These are phyloP conservation scores for Anguilla marmorata DNA, from an alignment of 2,797 vertebrate species.

Conservation along the genomic window DNA sequence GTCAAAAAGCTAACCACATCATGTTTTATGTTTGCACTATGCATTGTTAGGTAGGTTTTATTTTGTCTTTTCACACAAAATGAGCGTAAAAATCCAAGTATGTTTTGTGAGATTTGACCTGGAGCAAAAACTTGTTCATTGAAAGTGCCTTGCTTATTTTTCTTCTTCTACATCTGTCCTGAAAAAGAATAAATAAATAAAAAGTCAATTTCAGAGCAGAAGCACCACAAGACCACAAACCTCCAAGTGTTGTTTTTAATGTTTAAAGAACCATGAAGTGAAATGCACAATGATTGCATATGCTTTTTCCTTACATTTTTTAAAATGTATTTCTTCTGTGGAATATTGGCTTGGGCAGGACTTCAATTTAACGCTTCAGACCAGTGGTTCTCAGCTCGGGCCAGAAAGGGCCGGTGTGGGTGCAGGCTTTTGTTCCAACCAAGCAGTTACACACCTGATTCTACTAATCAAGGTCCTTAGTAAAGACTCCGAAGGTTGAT, in stretches of 20 bases:
- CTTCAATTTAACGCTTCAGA: background rate
- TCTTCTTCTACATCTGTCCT: background rate
- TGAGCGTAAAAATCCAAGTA: background rate
- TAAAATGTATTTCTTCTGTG: background rate
- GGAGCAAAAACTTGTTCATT: background rate
- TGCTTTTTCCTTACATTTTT: background rate
- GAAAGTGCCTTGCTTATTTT: background rate
- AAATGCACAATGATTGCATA: background rate
- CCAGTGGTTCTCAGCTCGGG: no score
- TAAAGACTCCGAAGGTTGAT: no score
- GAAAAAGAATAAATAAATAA: background rate
- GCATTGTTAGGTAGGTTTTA: background rate
- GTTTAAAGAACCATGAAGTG: background rate
- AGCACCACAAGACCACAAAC: background rate
- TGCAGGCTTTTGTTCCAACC: no score
- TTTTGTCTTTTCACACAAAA: background rate
- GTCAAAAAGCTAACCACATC: background rate
- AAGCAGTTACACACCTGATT: no score
- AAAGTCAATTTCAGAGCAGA: background rate
- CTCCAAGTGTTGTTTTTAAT: background rate
- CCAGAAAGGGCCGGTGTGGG: no score
- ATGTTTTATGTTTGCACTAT: background rate
- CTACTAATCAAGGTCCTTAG: no score
- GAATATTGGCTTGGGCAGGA: background rate
- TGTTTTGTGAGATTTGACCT: background rate